Evolutionary conservation across 2,888 invertebrate species (phyloP).

Genomic region (Microctonus aethiopoides): DNA sequence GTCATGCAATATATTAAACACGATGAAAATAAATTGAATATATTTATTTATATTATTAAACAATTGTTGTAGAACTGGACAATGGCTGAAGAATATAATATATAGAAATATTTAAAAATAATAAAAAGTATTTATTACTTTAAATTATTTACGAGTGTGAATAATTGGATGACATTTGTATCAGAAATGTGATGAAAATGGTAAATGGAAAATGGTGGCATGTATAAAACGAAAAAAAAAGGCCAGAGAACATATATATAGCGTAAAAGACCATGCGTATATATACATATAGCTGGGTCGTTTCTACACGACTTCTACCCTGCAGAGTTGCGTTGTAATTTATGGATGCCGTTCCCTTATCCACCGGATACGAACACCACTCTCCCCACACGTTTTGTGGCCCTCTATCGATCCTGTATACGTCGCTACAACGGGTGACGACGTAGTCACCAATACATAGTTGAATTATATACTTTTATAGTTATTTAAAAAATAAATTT

Average conservation of each 20-base stretch:
- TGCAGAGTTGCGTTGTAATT: slow-evolving; percentile 66
- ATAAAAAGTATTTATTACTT: no score
- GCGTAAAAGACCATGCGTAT: slow-evolving; percentile 43
- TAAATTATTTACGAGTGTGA: no score
- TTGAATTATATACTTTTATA: background rate
- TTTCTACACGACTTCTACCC: slow-evolving; percentile 66
- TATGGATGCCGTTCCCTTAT: slow-evolving; percentile 67
- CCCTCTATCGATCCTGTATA: slow-evolving; percentile 66
- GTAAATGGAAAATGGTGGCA: background rate
- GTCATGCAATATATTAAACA: no score
- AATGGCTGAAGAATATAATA: no score
- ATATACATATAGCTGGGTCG: slow-evolving; percentile 57
- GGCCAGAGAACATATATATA: background rate
- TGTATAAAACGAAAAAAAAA: background rate
- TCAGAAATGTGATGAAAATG: background rate
- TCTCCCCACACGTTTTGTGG: slow-evolving; percentile 61
- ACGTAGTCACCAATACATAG: slow-evolving; percentile 12
- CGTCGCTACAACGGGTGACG: slow-evolving; percentile 59
- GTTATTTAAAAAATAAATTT: background rate
- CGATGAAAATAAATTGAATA: no score
- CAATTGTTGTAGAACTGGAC: no score
- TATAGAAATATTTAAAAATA: no score
- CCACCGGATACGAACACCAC: slow-evolving; percentile 65
- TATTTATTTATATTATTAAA: no score
- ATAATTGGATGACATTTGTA: background rate